Conservation (phyloP, 2,113 vertebrate genomes). For the Bubo blakistoni region DNA sequence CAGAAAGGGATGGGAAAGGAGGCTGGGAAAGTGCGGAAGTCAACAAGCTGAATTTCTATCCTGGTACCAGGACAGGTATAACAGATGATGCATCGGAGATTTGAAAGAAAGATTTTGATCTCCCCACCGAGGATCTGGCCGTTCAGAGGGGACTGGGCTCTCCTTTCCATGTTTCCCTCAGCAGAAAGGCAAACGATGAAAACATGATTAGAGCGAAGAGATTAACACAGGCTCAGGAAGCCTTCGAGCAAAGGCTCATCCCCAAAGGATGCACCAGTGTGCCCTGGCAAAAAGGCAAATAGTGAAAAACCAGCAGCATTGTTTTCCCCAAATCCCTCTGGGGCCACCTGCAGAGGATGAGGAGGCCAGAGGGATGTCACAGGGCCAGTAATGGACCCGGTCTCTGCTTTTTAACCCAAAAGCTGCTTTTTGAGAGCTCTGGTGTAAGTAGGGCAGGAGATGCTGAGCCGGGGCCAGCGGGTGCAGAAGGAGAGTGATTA, state of each 20-base stretch:
- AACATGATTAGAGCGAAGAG: background rate
- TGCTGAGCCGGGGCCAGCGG: fast-evolving
- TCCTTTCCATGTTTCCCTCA: background rate
- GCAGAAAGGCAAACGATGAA: background rate
- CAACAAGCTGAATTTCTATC: background rate
- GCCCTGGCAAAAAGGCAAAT: background rate
- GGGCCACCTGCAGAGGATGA: background rate
- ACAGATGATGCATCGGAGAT: background rate
- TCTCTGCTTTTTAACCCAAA: background rate
- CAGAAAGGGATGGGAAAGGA: background rate
- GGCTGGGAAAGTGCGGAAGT: background rate
- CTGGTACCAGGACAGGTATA: fast-evolving
- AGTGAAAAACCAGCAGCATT: fast-evolving
- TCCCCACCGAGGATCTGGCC: fast-evolving
- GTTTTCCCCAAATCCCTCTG: background rate
- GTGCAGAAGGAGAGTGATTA: background rate
- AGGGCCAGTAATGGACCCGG: fast-evolving
- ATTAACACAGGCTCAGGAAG: background rate
- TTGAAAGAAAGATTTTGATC: background rate
- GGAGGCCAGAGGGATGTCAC: background rate
- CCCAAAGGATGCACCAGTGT: background rate
- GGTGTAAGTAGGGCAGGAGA: background rate
- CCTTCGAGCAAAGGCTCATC: background rate
- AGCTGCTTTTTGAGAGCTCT: background rate
- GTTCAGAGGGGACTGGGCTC: background rate